A percentile compares a stretch with the other conserved stretches of the same genome.
phyloP scores from a whole-genome alignment of 2,797 vertebrate genomes.

The Cercopithecus hamlyni region DNA sequence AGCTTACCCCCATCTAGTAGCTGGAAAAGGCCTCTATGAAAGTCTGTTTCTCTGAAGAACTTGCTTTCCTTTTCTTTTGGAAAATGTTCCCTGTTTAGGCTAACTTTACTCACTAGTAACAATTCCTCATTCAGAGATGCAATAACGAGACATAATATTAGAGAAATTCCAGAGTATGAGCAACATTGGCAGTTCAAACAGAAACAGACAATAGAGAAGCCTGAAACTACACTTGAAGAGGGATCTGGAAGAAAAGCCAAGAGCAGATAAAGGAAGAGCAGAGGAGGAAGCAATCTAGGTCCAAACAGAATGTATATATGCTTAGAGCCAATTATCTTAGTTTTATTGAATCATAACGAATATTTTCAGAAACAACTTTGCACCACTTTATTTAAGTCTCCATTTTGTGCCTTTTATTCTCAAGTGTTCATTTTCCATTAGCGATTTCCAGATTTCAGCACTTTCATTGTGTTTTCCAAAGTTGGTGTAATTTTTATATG shows the following conservation, averaged over 20 bases:
- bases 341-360: slow-evolving; percentile 39
- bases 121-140: not conserved
- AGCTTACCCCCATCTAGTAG: not conserved
- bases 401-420: slow-evolving; percentile 20
- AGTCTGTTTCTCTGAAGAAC: not conserved
- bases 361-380: slow-evolving; percentile 50
- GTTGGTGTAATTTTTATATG: slow-evolving; percentile 64
- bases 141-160: not conserved
- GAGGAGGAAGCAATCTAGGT: not conserved
- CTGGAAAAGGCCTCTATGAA: not conserved
- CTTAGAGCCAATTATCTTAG: not conserved
- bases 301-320: not conserved
- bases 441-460: slow-evolving; percentile 52
- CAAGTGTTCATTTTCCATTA: slow-evolving; percentile 44
- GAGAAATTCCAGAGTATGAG: not conserved
- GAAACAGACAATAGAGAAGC: not conserved
- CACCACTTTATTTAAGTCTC: slow-evolving; percentile 23
- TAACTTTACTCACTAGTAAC: not conserved
- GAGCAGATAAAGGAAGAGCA: not conserved
- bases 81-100: not conserved
- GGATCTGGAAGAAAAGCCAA: not conserved
- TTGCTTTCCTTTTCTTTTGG: not conserved
- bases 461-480: slow-evolving; percentile 36
- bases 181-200: not conserved
- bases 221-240: not conserved